Base-by-base conservation (phyloP, 2,113 vertebrate species). In the Lucifuga dentata region DNA sequence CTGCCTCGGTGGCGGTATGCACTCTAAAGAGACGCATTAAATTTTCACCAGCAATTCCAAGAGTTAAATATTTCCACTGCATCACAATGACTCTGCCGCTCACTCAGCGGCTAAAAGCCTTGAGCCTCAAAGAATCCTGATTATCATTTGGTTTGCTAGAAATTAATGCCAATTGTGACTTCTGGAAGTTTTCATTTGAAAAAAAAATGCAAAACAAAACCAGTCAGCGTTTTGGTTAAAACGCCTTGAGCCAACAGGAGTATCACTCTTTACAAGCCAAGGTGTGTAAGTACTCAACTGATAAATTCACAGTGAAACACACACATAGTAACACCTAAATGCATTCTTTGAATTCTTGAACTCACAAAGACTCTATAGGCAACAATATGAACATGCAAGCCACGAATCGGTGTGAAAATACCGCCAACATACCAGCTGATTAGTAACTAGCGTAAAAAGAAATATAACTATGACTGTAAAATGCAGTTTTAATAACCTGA, bases 271-370 rank as follows among this genome's bases (percentile, higher is more conserved):
- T 45, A 39, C 1, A 2, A 46, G 3, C 35, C 58, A 68, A n/a
- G 49, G 50, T 46, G 71, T 38, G 8, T 9, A 10, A 11, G 9
- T 2, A 19, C 62, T 38, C 32, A 13, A 32, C 15, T 16, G 24
- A 10, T 13, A 16, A 17, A 53, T 10, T 9, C 17, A 5, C 11
- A 17, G 8, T 11, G 17, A 39, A 59, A 50, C 13, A 66, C 45
- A 45, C 8, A 44, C 11, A 36, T n/a, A 6, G 1, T 11, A 7
- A 33, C 57, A 43, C 33, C 24, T 53, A 2, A 9, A 53, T 51
- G 60, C 55, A 82, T 60, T 64, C 39, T 19, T 32, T 10, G 38
- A 63, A 72, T 73, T 69, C 19, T 48, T 75, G 3, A 9, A 41
- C 9, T 11, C 15, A 15, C 33, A 63, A 43, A 35, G 17, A 23